Conservation (phyloP, 2,113 vertebrate genomes). For the Aramus guarauna region DNA sequence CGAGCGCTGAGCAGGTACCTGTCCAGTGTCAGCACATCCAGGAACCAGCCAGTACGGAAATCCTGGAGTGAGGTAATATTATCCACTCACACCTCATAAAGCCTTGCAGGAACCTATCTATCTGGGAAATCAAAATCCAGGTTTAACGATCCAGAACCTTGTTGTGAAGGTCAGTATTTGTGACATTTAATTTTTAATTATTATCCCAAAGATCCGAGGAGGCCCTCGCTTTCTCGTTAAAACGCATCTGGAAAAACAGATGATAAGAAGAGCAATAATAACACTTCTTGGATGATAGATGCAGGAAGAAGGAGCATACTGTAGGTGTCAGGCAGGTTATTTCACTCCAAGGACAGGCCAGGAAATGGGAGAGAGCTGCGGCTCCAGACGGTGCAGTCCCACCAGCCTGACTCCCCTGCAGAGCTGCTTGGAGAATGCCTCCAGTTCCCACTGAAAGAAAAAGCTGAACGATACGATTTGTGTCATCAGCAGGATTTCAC, state of each 20-base stretch:
- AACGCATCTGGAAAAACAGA: neutral
- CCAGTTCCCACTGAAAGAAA: neutral
- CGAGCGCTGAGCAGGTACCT: neutral
- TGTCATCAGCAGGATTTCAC: neutral
- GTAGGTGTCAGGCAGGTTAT: neutral
- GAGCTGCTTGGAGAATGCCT: neutral
- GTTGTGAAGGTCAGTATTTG: neutral
- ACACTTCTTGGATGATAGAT: neutral
- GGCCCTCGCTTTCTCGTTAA: neutral
- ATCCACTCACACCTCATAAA: constrained; percentile 34
- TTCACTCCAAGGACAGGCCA: neutral
- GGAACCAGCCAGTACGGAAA: neutral
- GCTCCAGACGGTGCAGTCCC: neutral
- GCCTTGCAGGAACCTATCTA: neutral
- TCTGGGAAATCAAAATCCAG: neutral
- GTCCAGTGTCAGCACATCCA: neutral
- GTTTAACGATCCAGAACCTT: neutral
- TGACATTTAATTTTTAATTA: neutral
- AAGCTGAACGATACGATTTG: neutral
- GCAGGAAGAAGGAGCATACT: neutral
- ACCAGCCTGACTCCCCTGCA: neutral
- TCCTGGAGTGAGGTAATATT: constrained; percentile 8
- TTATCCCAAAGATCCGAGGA: neutral
- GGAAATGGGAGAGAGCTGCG: neutral
- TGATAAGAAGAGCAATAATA: neutral